A percentile compares a stretch with the other conserved stretches of the same genome.
phyloP scores from a whole-genome alignment of 2,113 vertebrate genomes.

The Laterallus jamaicensis region DNA sequence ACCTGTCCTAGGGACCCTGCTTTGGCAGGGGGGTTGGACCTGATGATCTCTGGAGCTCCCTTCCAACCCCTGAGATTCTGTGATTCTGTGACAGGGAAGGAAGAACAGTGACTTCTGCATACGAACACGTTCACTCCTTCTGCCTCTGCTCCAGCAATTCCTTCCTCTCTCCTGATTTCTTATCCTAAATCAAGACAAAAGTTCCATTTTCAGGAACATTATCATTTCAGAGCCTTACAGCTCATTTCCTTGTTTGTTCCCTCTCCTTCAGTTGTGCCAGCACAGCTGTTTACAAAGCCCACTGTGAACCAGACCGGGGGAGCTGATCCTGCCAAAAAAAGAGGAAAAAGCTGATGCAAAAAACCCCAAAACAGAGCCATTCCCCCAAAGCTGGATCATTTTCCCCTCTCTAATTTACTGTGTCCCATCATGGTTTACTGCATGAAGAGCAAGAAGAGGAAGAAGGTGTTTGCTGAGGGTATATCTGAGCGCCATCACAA shows the following conservation, averaged over 20 bases:
- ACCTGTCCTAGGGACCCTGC: too few relatives aligned
- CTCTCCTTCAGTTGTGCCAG: neutral
- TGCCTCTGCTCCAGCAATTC: neutral
- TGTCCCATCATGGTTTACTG: neutral
- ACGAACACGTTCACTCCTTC: neutral
- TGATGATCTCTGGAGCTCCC: too few relatives aligned
- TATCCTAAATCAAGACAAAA: neutral
- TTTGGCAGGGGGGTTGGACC: too few relatives aligned
- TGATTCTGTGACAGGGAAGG: neutral
- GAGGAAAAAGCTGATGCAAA: neutral
- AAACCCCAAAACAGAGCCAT: neutral
- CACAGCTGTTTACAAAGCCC: neutral
- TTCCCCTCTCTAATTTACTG: neutral
- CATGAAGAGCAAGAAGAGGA: neutral
- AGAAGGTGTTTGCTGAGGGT: neutral
- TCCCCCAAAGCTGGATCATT: neutral
- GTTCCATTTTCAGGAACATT: neutral
- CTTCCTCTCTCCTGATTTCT: neutral
- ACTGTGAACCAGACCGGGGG: neutral
- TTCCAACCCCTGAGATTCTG: too few relatives aligned
- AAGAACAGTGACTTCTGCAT: neutral
- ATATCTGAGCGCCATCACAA: accelerated
- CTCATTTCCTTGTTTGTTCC: constrained; percentile 5
- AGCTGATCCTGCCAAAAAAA: neutral
- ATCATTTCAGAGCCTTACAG: neutral